A percentile compares a stretch with the other conserved stretches of the same genome.
Evolutionary conservation across 2,797 vertebrate species (phyloP).

Genomic region (Momotus momota): DNA sequence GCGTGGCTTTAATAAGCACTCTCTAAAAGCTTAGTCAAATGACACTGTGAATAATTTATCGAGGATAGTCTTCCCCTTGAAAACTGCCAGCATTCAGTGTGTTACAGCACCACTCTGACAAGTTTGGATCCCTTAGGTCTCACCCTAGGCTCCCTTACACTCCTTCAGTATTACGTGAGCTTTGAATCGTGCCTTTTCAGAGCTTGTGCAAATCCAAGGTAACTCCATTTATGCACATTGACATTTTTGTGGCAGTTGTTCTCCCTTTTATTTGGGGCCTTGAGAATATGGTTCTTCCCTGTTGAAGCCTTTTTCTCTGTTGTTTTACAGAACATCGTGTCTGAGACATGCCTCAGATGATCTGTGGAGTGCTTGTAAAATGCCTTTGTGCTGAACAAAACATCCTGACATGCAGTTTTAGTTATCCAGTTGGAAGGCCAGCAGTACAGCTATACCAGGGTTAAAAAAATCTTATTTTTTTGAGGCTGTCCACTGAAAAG

Average conservation of each 20-base stretch:
- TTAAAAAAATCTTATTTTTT: neutral
- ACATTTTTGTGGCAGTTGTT: neutral
- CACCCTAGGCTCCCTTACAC: neutral
- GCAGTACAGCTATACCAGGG: neutral
- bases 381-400: neutral
- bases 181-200: neutral
- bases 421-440: neutral
- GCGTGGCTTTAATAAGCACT: neutral
- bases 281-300: neutral
- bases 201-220: neutral
- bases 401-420: neutral
- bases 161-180: neutral
- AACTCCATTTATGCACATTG: neutral
- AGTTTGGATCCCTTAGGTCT: neutral
- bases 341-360: neutral
- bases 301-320: neutral
- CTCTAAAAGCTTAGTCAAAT: neutral
- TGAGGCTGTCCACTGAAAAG: neutral
- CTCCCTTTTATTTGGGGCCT: neutral
- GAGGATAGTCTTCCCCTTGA: neutral
- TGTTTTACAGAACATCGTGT: neutral
- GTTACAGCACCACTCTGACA: neutral
- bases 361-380: neutral
- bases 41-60: neutral
- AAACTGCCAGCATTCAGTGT: neutral